Evolutionary conservation across 2,888 invertebrate genomes (phyloP).

Genomic region (Lepidocyrtoides sp.): DNA sequence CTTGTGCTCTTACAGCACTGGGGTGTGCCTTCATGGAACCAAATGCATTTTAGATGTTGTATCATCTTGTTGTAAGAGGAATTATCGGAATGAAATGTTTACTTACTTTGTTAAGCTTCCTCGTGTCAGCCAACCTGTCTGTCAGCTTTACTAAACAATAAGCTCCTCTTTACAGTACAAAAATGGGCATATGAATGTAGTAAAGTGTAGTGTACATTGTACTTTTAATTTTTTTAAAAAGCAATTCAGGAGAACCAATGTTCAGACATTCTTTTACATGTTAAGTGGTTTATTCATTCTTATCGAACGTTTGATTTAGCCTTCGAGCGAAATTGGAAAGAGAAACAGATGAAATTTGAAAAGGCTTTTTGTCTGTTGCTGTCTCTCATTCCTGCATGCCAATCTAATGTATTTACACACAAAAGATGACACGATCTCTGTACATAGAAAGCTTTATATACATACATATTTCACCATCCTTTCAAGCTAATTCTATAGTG

Average conservation of each 20-base stretch:
- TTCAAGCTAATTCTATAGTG: neutral
- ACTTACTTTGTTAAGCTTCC: conserved; percentile 61
- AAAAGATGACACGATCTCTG: conserved; percentile 12
- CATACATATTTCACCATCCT: neutral
- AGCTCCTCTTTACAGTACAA: too few species aligned
- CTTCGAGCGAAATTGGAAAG: neutral
- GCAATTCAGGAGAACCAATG: neutral
- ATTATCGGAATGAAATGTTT: conserved; percentile 66
- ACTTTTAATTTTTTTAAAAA: too few species aligned
- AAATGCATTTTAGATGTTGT: neutral
- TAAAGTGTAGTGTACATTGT: too few species aligned
- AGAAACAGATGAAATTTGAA: conserved; percentile 23
- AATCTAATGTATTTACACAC: too few species aligned
- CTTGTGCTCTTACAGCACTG: neutral
- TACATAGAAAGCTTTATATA: too few species aligned
- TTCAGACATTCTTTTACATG: neutral
- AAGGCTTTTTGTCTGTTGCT: conserved; percentile 13
- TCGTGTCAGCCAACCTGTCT: conserved; percentile 62
- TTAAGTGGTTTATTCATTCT: conserved; percentile 18
- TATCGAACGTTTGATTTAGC: neutral
- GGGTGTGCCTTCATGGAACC: neutral
- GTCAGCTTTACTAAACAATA: conserved; percentile 46
- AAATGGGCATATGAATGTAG: too few species aligned
- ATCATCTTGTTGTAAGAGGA: conserved; percentile 37
- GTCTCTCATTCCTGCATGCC: too few species aligned